Evolutionary conservation across 2,888 invertebrate genomes (phyloP), one percentile per base, ranked within the genome.

Genomic region (Torymus aiolomorphi): DNA sequence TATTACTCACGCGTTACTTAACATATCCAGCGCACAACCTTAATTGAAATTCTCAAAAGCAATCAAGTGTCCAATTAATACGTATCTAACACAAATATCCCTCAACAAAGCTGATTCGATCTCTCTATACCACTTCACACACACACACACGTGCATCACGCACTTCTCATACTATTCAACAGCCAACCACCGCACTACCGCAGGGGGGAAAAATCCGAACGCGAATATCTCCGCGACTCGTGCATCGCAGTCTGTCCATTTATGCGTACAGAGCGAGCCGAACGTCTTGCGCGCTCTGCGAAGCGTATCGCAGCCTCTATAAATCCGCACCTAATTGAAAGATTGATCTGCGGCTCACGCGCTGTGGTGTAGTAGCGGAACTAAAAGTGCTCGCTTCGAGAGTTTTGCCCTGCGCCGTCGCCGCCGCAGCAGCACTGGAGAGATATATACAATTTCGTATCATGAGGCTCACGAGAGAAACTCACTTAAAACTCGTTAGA

Each of bases 301-400:
- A 61, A 78, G 83, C 82, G 83, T 80, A 84, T 83, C 83, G 81
- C 82, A 81, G 77, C 66, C 81, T 66, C 84, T 85, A 84, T 88
- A 88, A 88, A 88, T 88, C 86, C 76, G 18, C 74, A 76, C 84
- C 84, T 88, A 88, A 88, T 88, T 88, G 88, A 87, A 87, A 86
- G 88, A 88, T 87, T 86, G 88, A 88, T 86, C 87, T 83, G 83
- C 83, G 80, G 57, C 56, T 42, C 51, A 24, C 67, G 24, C 11
- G 72, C 31, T 31, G 31, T 31, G 31, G 31, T 31, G 31, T 31
- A 31, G 67, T 73, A 31, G 83, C 84, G 86, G 85, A 86, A 85
- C 85, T 84, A 84, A 86, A 84, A 85, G 85, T 82, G 82, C 84
- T 84, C 84, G 83, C 81, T 83, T 69, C 52, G 70, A 56, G 61